Percentiles rank a stretch among this genome's conserved stretches.
phyloP scores from a whole-genome alignment of 2,113 vertebrate genomes.

The Periophthalmodon schlosseri region DNA sequence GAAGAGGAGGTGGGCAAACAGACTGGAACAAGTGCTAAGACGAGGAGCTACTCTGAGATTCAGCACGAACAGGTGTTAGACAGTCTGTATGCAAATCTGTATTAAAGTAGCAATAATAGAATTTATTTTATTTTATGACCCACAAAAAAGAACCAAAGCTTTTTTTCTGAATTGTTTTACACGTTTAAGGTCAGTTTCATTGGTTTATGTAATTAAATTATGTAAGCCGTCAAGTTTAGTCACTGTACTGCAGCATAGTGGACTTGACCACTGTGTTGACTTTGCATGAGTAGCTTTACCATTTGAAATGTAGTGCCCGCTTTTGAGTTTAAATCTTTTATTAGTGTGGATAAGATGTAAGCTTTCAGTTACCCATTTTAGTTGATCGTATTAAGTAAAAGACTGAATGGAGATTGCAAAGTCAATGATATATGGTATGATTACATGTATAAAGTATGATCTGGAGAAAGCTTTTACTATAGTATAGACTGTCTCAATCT shows the following conservation, averaged over 20 bases:
- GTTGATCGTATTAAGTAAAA: background rate
- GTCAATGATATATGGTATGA: background rate
- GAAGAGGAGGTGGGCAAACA: conserved; percentile 3
- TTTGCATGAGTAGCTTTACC: background rate
- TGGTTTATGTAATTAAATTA: no score
- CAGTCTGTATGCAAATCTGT: background rate
- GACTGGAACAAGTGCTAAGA: background rate
- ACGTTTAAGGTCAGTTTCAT: no score
- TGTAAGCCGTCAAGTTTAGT: background rate
- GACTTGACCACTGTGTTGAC: no score
- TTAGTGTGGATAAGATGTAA: background rate
- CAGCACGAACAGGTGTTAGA: background rate
- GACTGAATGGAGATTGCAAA: background rate
- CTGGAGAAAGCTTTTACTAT: background rate
- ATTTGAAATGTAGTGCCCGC: background rate
- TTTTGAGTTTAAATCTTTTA: background rate
- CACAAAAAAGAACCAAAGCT: background rate
- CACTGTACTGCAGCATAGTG: background rate
- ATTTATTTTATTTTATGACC: background rate
- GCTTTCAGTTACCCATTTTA: background rate
- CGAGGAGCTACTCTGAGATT: background rate
- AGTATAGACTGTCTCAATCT: background rate
- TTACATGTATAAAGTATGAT: background rate
- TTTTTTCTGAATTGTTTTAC: background rate
- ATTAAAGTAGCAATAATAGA: background rate